Percentiles rank a stretch among this genome's conserved stretches.
phyloP scores from a whole-genome alignment of 2,888 invertebrate species.

The Hetaerina titia region DNA sequence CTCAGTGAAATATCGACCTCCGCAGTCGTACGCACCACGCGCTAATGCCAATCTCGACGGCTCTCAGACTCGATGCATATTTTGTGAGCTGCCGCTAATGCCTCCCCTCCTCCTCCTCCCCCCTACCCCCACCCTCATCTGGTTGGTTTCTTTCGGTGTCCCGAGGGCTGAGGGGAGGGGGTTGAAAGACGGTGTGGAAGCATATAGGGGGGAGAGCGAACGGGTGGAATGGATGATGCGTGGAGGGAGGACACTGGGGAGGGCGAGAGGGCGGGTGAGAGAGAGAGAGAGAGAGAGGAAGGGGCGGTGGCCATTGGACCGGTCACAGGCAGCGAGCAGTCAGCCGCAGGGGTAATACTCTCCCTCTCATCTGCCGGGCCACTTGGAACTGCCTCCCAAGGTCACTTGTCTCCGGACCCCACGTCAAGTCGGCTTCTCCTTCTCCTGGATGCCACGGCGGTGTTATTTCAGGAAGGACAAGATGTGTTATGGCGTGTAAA shows the following conservation, averaged over 20 bases:
- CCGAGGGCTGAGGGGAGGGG: not conserved
- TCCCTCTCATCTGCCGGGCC: not conserved
- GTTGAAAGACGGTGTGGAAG: not conserved
- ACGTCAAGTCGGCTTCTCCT: not conserved
- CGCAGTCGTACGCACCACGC: not conserved
- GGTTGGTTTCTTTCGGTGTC: not conserved
- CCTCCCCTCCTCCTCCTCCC: not conserved
- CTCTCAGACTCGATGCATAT: not conserved
- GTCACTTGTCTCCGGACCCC: not conserved
- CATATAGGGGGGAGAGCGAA: not conserved
- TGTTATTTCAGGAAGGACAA: not conserved
- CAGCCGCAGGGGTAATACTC: constrained; percentile 2
- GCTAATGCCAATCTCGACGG: not conserved
- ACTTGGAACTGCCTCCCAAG: not conserved
- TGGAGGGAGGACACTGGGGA: not conserved
- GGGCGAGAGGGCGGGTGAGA: not conserved
- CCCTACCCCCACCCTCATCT: not conserved
- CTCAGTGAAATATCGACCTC: too few relatives aligned
- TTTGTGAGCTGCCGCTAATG: not conserved
- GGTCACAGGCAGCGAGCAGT: not conserved
- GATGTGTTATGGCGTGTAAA: not conserved
- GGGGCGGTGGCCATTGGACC: constrained; percentile 1
- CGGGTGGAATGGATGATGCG: not conserved
- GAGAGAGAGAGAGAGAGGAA: not conserved
- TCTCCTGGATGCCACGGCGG: not conserved